Base-by-base conservation (phyloP, 2,888 invertebrate species). In the Philereme transversata region DNA sequence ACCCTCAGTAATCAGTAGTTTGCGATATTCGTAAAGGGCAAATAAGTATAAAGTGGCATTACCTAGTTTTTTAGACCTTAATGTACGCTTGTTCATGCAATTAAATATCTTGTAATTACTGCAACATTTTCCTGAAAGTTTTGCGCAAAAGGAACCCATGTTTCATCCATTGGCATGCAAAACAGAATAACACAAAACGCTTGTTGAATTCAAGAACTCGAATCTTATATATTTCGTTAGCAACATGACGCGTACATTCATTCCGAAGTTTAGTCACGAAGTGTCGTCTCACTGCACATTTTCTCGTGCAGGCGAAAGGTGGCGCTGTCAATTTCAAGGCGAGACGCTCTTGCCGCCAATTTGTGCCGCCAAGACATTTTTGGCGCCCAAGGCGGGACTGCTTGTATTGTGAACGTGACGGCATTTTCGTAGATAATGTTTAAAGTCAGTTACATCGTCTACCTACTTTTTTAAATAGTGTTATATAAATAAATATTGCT, bases 311-410 rank as follows among this genome's bases (percentile, higher is more conserved):
- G 78, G 72, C 81, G 78, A 76, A 77, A 87, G 88, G 83, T 83
- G 87, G 84, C 85, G 82, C 83, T 87, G 88, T 85, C 88, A 87
- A 86, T 86, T 87, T 86, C 78, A 76, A 75, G 77, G 66, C 70
- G 68, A 78, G 71, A 78, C 73, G 63, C 56, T 64, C 64, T 62
- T 60, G 57, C 62, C 64, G 65, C 62, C 65, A 68, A 68, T 67
- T 67, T 65, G 62, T 60, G 57, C 33, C 46, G 47, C 53, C 22
- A 62, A 60, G 56, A 65, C 48, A 64, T 65, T 75, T 82, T 86
- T 87, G 85, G 85, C 84, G 83, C 87, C 84, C 86, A 82, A 76
- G 79, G 62, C 69, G 82, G 78, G 57, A 57, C 61, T 52, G 38
- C 45, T 57, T 58, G 54, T 63, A 64, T 69, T 60, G 64, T 60